These are phyloP conservation scores for Cydia splendana DNA, from an alignment of 1,140 invertebrate genomes.

Conservation along the genomic window DNA sequence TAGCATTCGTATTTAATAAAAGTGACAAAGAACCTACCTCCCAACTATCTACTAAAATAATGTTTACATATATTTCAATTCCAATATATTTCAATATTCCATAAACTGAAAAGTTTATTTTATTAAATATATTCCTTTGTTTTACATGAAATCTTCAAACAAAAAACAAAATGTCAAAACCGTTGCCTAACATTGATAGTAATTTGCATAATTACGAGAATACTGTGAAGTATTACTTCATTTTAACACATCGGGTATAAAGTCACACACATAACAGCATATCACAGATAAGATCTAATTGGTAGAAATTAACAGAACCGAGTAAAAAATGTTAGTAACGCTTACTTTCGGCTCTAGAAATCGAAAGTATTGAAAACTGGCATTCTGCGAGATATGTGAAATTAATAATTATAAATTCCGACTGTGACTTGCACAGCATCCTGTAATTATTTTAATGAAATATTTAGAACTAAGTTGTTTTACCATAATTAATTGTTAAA, in stretches of 20 bases:
- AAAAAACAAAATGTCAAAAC: not conserved
- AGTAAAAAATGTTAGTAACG: not conserved
- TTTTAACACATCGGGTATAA: not conserved
- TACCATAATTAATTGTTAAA: no score
- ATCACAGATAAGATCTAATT: constrained; percentile 21
- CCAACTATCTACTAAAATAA: no score
- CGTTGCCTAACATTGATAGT: not conserved
- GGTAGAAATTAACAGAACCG: constrained; percentile 11
- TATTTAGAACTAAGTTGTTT: no score
- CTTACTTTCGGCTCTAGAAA: constrained; percentile 15
- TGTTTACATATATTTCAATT: no score
- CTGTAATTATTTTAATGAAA: no score
- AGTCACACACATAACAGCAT: constrained; percentile 3
- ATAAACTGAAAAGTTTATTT: no score
- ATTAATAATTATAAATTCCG: not conserved
- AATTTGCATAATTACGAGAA: constrained; percentile 3
- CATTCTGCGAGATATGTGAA: not conserved
- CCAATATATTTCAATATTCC: no score
- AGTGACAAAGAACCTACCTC: no score
- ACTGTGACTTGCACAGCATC: not conserved
- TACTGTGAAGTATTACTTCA: not conserved
- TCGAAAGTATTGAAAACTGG: not conserved
- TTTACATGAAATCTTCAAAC: not conserved
- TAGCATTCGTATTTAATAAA: no score
- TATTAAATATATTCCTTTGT: no score